Evolutionary conservation across 2,888 invertebrate genomes (phyloP), one percentile per base, ranked within the genome.

Genomic region (Drosophila neotestacea): DNA sequence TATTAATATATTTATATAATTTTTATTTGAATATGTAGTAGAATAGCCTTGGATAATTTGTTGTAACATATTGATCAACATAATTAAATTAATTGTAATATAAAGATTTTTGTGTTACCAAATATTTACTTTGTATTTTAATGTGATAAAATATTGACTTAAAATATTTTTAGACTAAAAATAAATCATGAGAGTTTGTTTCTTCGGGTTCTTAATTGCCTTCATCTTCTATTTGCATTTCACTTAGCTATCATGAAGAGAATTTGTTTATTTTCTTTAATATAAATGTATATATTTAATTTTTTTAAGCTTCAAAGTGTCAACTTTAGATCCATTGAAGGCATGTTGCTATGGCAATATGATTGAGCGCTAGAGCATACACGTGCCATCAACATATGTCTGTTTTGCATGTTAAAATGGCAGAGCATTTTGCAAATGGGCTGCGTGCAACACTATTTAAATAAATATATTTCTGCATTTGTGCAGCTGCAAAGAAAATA

Each of bases 371-470:
- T 50, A 28, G 54, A 34, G 48, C 48, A 30, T 38, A 62, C 56
- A 85, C 71, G 88, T 81, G 79, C 85, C 52, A 58, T 66, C 67
- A 59, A 67, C 68, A 72, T 83, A 62, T 80, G 77, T 77, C 65
- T 73, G 87, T 59, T 71, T 67, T 79, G 64, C 64, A 58, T 73
- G 58, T 65, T 34, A 65, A 70, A 75, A 63, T 56, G 54, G 77
- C 55, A 60, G 52, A 51, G 73, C 85, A 84, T 71, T 71, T 77
- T 58, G 52, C 62, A 54, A 64, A 38, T 69, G 59, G 44, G 44
- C 66, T 72, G 77, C 73, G 60, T 70, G 78, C 72, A 28, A 16
- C 39, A 64, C 72, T 74, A 74, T 87, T 89, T 89, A 85, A 89
- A 77, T 87, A 85, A 84, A 89, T 76, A 81, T 71, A 62, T 48